Percentiles rank a stretch among this genome's conserved stretches.
Conservation (phyloP, 2,797 vertebrate species). For the Triplophysa yarkandensis region DNA sequence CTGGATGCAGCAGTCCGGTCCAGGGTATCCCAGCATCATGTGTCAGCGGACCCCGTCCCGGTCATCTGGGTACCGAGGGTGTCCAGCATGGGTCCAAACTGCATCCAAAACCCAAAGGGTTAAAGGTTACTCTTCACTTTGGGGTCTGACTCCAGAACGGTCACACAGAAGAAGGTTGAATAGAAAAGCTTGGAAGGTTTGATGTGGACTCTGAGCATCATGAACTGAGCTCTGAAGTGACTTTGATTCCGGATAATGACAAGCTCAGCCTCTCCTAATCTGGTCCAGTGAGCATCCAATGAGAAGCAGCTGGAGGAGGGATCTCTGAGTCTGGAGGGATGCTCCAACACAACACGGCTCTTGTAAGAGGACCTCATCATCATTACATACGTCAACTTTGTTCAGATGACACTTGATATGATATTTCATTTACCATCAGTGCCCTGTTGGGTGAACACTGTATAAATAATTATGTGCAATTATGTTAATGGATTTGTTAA, state of each 20-base stretch:
- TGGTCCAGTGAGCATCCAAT: slow-evolving; percentile 14
- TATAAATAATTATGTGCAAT: no score
- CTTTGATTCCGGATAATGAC: slow-evolving; percentile 22
- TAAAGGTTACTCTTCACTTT: no score
- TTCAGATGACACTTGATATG: no score
- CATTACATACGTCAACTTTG: no score
- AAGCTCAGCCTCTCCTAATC: not conserved
- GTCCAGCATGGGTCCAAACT: not conserved
- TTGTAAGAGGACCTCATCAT: slow-evolving; percentile 32
- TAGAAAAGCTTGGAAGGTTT: no score
- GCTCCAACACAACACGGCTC: slow-evolving; percentile 1
- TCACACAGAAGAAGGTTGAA: no score
- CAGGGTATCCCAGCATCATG: slow-evolving; percentile 3
- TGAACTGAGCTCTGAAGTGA: slow-evolving; percentile 4
- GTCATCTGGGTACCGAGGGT: not conserved
- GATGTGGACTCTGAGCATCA: no score
- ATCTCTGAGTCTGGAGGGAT: not conserved
- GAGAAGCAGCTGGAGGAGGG: slow-evolving; percentile 3
- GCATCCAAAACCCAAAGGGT: no score
- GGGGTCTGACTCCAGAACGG: not conserved
- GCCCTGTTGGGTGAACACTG: no score
- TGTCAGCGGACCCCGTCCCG: not conserved
- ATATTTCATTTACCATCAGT: no score
- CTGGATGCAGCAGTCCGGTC: slow-evolving; percentile 28
- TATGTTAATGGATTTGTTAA: no score